Evolutionary conservation across 2,113 vertebrate species (phyloP).

Genomic region (Xyliphius kryptos): DNA sequence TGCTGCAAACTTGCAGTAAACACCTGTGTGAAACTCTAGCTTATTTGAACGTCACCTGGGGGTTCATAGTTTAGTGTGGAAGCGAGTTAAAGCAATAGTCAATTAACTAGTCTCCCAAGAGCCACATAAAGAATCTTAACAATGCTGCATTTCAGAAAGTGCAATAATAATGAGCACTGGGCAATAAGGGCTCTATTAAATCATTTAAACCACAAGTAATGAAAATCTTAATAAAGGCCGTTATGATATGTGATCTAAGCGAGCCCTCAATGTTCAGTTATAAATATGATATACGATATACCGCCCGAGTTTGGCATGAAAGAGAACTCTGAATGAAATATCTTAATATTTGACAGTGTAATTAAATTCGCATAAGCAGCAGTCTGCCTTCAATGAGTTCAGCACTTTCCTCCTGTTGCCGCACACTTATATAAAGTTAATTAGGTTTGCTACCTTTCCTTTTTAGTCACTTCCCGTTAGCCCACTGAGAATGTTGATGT

Average conservation of each 20-base stretch:
- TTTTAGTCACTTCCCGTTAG: slow-evolving; percentile 5
- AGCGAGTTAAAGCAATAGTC: no score
- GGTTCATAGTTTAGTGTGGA: no score
- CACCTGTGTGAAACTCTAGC: no score
- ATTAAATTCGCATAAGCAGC: slow-evolving; percentile 5
- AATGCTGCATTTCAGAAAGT: neutral
- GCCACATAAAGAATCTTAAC: no score
- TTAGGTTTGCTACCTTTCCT: slow-evolving; percentile 8
- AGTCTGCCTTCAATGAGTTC: slow-evolving; percentile 1
- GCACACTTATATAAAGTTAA: slow-evolving; percentile 5
- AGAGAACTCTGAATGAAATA: neutral
- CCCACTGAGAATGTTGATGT: neutral
- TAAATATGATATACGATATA: neutral
- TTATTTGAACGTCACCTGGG: no score
- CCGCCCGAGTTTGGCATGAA: neutral
- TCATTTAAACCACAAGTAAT: no score
- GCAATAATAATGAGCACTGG: no score
- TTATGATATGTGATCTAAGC: neutral
- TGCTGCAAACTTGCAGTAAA: no score
- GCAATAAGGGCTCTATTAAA: no score
- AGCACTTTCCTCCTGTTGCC: neutral
- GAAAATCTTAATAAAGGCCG: no score
- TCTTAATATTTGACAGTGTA: slow-evolving; percentile 7
- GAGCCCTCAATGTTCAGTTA: neutral
- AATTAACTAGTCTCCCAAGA: no score